Base-by-base conservation (phyloP, 2,797 vertebrate genomes). In the Gymnopithys bicolor region DNA sequence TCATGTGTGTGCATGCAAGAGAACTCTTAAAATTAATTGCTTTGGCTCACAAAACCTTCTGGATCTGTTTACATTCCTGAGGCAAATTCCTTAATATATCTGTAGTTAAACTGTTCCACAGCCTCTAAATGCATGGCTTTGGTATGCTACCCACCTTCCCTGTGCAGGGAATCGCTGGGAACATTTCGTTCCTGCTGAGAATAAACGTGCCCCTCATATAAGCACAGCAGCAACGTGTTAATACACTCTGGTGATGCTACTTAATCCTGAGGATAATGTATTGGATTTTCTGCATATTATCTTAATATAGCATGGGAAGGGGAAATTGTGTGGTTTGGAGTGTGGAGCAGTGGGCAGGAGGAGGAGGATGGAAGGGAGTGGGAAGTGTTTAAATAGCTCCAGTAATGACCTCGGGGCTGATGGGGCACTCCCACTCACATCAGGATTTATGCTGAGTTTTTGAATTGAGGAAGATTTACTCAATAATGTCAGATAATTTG, bases 11-110 rank as follows among this genome's bases (percentile, higher is more conserved):
- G 58, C 91, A 75, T 28, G 79, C 89, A 81, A 68, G 63, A 84
- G 69, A 91, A 85, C 60, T 62, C 82, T 81, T 89, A 90, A 91
- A 91, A 95, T 86, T 89, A 86, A 93, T 78, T 68, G 48, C 73
- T 37, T 93, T 94, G 80, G 91, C 88, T 93, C 83, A 59, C 49
- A 66, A 76, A 89, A 55, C 70, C 78, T 82, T 94, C 59, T 84
- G 70, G 58, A 55, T 75, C 68, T 94, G 79, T 94, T 96, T 95
- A 94, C 83, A 89, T 95, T 96, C 93, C 91, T 92, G 75, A 95
- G 94, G 95, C 91, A 89, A 92, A 95, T 95, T 95, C 73, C 80
- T 79, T 89, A 55, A 76, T 80, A 41, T 82, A 91, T 91, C 84
- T 84, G 73, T 62, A 90, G 73, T 80, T 87, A 82, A 86, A 93